These are phyloP conservation scores for Planiliza haematocheilus DNA, from an alignment of 2,113 vertebrate species.

Conservation along the genomic window DNA sequence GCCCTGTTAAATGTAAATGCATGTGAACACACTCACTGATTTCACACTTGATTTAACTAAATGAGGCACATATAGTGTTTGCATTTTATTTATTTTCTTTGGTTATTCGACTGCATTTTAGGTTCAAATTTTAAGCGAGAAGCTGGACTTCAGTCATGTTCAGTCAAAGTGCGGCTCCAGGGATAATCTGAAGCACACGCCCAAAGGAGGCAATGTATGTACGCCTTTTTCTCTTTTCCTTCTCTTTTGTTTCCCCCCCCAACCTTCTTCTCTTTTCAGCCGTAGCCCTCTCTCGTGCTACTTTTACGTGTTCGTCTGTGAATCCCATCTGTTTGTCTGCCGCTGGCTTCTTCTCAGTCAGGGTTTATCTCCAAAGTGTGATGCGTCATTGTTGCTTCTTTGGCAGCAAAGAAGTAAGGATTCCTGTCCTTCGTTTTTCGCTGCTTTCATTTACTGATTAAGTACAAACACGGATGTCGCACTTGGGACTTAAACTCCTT, in stretches of 20 bases:
- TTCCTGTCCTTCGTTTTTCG: no score
- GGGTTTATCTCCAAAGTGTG: conserved; percentile 13
- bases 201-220: conserved; percentile 80
- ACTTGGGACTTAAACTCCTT: conserved; percentile 11
- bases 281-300: conserved; percentile 5
- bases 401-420: neutral
- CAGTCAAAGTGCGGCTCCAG: conserved; percentile 94
- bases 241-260: conserved; percentile 2
- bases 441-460: no score
- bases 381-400: neutral
- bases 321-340: conserved; percentile 33
- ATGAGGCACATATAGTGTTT: conserved; percentile 63
- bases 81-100: conserved; percentile 31
- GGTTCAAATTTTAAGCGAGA: conserved; percentile 74
- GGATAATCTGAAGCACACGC: conserved; percentile 78
- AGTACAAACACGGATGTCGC: neutral
- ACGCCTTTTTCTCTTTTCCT: conserved; percentile 33
- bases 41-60: conserved; percentile 22
- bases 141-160: conserved; percentile 81
- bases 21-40: no score
- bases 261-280: conserved; percentile 15
- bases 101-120: conserved; percentile 63
- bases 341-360: neutral
- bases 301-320: conserved; percentile 29
- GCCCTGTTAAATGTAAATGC: conserved; percentile 12